Base-by-base conservation (phyloP, 1,140 invertebrate genomes). In the Laupala kohalensis region DNA sequence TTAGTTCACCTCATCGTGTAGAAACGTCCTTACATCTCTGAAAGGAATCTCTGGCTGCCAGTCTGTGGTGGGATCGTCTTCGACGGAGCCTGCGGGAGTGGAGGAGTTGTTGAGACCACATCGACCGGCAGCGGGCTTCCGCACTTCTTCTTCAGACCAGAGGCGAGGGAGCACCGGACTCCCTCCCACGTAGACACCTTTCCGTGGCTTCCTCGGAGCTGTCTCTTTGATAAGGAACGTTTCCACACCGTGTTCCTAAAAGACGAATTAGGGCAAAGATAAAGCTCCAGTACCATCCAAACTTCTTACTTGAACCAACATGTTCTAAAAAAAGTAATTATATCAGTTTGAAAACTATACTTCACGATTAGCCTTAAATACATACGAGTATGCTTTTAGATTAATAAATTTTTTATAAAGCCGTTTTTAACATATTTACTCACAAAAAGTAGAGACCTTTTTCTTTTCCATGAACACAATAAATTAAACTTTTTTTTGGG, bases 1-100 rank as follows among this genome's bases (percentile, higher is more conserved):
- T n/a, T n/a, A n/a, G n/a, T n/a, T n/a, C n/a, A n/a, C n/a, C n/a
- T n/a, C n/a, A 4, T 64, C 9, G 9, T 64, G 2, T 26, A 15
- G 25, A 0, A 6, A 66, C 84, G 81, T 82, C n/a, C 37, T 53
- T 19, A 95, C 93, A 81, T 94, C 94, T 83, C 92, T 90, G 77
- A 96, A 96, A 3, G 93, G 93, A 78, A 94, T 94, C 82, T 95
- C 93, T 0, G 93, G 92, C 25, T 88, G 94, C 92, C 92, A 95
- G 74, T 94, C 91, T 0, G 88, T 86, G 1, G 87, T 89, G 63
- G 85, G 85, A 74, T 93, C 91, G 37, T 93, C 92, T 13, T 93
- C 92, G 0, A 88, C 73, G 70, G 66, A 74, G 27, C 37, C 37
- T 0, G 70, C 25, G 30, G 64, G 23, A 26, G 72, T 72, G 70